Evolutionary conservation across 2,888 invertebrate species (phyloP), one percentile per base, ranked within the genome.

Genomic region (Spodoptera picta): DNA sequence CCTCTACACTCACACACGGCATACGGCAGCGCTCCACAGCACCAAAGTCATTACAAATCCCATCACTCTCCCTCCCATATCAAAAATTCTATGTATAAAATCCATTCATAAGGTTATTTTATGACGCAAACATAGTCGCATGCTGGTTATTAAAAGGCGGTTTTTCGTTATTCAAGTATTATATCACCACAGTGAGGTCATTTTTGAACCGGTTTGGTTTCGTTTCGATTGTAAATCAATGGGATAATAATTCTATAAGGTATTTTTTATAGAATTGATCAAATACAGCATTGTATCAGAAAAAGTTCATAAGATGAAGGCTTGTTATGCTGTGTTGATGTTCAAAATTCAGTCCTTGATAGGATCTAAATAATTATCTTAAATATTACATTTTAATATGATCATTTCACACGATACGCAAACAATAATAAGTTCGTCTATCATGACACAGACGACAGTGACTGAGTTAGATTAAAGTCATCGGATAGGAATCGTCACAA

Each of bases 131-230:
- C 27, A 14, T 45, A 19, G 31, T 59, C 24, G 9, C 3, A 19
- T 46, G 19, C 41, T 61, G 23, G 24, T 51, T 51, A 61, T 61
- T 60, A 66, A 53, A 4, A 56, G 64, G 63, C 58, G 55, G 65
- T 77, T 72, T 79, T 72, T 79, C 70, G 71, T 70, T 75, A 72
- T 71, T 60, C 69, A 64, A 73, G 56, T 69, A 74, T 84, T 77
- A 82, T 83, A 87, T 88, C 87, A 86, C 81, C 84, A 83, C 85
- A 84, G 87, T 92, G 92, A 92, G 90, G 89, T 93, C 92, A 92
- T 53, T 81, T 86, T 78, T 81, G 70, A 86, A 91, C 91, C 88
- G 89, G 90, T 91, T 88, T 79, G 70, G 77, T 84, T 83, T 81
- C 79, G 77, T 84, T 83, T 80, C 79, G 77, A 80, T 72, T 57